Conservation (phyloP, 2,797 vertebrate species). For the Mallotus villosus region DNA sequence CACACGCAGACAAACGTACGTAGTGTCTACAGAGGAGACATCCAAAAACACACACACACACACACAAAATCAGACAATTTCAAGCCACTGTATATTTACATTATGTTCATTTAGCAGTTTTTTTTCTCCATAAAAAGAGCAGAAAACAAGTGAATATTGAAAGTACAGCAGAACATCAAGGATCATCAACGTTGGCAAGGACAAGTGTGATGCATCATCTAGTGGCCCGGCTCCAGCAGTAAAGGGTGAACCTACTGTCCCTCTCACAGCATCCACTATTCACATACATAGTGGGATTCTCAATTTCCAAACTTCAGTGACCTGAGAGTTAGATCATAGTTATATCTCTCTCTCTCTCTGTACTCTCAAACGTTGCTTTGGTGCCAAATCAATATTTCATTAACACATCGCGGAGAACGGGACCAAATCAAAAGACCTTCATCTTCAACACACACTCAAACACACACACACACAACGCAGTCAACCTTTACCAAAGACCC, state of each 20-base stretch:
- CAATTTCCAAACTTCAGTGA: too few relatives aligned
- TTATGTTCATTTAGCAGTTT: too few relatives aligned
- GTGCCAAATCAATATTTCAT: conserved; percentile 34
- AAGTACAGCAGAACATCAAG: too few relatives aligned
- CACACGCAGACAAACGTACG: background rate
- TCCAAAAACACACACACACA: background rate
- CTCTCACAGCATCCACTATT: too few relatives aligned
- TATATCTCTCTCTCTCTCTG: background rate
- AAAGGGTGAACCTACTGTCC: too few relatives aligned
- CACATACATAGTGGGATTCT: background rate
- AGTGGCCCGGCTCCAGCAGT: too few relatives aligned
- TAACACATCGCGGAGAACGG: background rate
- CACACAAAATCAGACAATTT: background rate
- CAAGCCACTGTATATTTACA: background rate
- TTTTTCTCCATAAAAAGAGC: too few relatives aligned
- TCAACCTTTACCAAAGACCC: background rate
- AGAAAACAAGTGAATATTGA: too few relatives aligned
- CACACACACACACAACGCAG: background rate
- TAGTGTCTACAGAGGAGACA: too few relatives aligned
- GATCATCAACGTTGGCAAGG: too few relatives aligned
- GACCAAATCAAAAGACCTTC: background rate
- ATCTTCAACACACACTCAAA: background rate
- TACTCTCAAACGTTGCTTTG: conserved; percentile 16
- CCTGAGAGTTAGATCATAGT: conserved; percentile 9
- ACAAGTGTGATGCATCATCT: too few relatives aligned